Base-by-base conservation (phyloP, 2,797 vertebrate species). In the Danio choprae region DNA sequence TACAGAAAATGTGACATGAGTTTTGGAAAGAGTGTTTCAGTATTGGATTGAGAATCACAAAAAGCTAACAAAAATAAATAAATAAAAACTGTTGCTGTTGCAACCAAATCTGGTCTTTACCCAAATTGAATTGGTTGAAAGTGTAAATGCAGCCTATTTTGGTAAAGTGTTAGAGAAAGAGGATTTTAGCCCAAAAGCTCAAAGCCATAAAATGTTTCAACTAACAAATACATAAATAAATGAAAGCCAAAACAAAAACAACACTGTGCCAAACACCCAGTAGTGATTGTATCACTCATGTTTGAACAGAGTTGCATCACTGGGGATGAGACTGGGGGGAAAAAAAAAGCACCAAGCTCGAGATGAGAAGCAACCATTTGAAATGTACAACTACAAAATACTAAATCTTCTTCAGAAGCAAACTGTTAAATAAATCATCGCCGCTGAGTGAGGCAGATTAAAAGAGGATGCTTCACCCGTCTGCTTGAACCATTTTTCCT, bases 211-310 rank as follows among this genome's bases (percentile, higher is more conserved):
- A 78, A 62, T 77, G 44, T 62, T 79, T 36, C 40, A 68, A 83
- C 87, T 71, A 44, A 67, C 68, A 88, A 88, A 85, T 80, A 18
- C 77, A 71, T 63, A 65, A 79, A 88, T 86, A 72, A 77, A 64
- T 63, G 29, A 56, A 48, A 62, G 62, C 77, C 62, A 53, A 41
- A 81, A 81, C 68, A 77, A 76, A 77, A 68, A 77, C 63, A 63
- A 48, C 53, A 60, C 44, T 3, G 36, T 55, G 69, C 29, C 77
- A 80, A 74, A 80, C 46, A 71, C 50, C 15, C 77, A 18, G 59
- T 5, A 44, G 69, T 64, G 59, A 56, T 72, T 65, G 68, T 64
- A 46, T 73, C 50, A 6, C 72, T 63, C 41, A 59, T 50, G 58
- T 78, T 69, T 64, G 51, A 56, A 56, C n/a, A 67, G 40, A 20